Evolutionary conservation across 1,140 invertebrate genomes (phyloP).

Genomic region (Dryas iulia): DNA sequence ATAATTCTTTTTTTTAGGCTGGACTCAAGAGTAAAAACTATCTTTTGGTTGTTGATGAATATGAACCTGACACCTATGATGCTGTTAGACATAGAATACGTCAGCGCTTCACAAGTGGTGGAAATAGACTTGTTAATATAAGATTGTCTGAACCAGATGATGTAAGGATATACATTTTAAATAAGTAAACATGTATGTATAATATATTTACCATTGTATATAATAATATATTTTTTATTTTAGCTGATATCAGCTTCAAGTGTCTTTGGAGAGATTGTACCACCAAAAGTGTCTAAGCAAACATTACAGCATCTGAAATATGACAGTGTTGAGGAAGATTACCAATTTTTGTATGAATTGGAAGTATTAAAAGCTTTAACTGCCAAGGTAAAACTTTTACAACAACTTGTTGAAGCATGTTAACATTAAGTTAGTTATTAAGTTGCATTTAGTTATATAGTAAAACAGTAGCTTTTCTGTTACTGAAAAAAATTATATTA

Average conservation of each 20-base stretch:
- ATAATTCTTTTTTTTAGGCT: slow-evolving; percentile 50
- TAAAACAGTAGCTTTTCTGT: too few relatives aligned
- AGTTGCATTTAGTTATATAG: too few relatives aligned
- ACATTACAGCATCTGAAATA: slow-evolving; percentile 80
- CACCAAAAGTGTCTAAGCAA: slow-evolving; percentile 67
- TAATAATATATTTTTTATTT: slow-evolving; percentile 38
- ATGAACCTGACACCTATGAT: slow-evolving; percentile 83
- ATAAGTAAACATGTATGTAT: neutral
- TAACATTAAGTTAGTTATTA: too few relatives aligned
- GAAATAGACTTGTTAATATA: slow-evolving; percentile 83
- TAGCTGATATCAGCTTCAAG: slow-evolving; percentile 66
- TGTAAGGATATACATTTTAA: slow-evolving; percentile 58
- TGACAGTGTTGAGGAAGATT: slow-evolving; percentile 82
- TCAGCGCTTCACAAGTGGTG: slow-evolving; percentile 80
- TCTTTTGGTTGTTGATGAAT: slow-evolving; percentile 83
- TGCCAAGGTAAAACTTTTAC: slow-evolving; percentile 75
- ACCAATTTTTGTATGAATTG: slow-evolving; percentile 84
- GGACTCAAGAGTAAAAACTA: slow-evolving; percentile 79
- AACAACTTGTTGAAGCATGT: too few relatives aligned
- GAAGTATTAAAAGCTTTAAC: slow-evolving; percentile 83
- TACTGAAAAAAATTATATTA: too few relatives aligned
- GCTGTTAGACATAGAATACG: slow-evolving; percentile 81
- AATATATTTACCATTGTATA: slow-evolving; percentile 9
- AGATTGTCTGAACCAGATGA: slow-evolving; percentile 83
- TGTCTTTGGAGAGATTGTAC: slow-evolving; percentile 79